Base-by-base conservation (phyloP, 1,140 invertebrate genomes). In the Pemphigus obesinymphae region DNA sequence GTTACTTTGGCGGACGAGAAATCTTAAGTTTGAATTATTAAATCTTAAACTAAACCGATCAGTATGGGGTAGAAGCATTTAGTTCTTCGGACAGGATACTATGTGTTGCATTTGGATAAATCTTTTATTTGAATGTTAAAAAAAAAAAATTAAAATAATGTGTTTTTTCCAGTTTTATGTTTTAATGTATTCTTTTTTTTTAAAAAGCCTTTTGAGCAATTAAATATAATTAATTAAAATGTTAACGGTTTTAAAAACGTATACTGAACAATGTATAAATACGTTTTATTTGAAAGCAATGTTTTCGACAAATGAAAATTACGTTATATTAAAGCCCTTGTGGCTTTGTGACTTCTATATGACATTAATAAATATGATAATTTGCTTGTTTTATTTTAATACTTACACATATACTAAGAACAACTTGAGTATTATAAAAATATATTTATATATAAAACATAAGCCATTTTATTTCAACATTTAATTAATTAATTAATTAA, bases 261-360 rank as follows among this genome's bases (percentile, higher is more conserved):
- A 66, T 8, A 23, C 17, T 66, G n/a, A 66, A 37, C 63, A 20
- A n/a, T n/a, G n/a, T n/a, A n/a, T n/a, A 66, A 40, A 37, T 37
- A 66, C n/a, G 34, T 40, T 1, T 66, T 66, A 66, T 66, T 66
- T 66, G 63, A 66, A 66, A 40, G n/a, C 20, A 66, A 37, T 66
- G 61, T 66, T 66, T 66, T 66, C 61, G 61, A 66, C 61, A 66
- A 66, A 66, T 66, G 8, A 66, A 66, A 61, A 61, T 61, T 61
- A 61, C 29, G 58, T 61, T 26, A 61, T 31, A 17, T 61, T 20
- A 29, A 17, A 7, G 29, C 7, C 3, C 26, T 61, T 31, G 58
- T 31, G 15, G 58, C 53, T 29, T 29, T 2, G 29, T 31, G 17
- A 61, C 26, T 20, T 29, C 58, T 61, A 61, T n/a, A n/a, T 31